Conservation (phyloP, 2,797 vertebrate species). For the Sebastes nivosus region DNA sequence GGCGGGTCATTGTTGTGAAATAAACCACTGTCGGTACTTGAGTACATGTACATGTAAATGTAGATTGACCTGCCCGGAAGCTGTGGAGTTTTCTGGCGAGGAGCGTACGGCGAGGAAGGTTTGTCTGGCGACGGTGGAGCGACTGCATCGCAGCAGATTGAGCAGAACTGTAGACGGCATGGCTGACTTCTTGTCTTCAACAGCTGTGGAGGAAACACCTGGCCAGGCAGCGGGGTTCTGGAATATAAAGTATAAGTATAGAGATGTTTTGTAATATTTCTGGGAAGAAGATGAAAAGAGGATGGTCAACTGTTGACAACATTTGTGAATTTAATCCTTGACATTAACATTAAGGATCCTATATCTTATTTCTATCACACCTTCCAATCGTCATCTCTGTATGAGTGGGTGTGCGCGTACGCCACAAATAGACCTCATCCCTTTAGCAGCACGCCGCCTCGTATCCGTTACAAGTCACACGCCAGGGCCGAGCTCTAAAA, state of each 20-base stretch:
- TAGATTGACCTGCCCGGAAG: conserved; percentile 17
- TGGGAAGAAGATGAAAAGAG: no score
- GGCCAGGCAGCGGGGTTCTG: background rate
- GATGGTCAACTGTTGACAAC: no score
- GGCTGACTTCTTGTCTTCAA: background rate
- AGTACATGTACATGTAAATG: no score
- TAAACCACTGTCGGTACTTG: no score
- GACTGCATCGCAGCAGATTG: conserved; percentile 40
- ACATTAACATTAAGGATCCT: no score
- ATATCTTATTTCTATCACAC: no score
- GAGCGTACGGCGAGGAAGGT: background rate
- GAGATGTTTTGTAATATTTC: no score
- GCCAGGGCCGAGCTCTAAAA: background rate
- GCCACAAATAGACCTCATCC: conserved; percentile 16
- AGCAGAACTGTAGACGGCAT: conserved; percentile 53
- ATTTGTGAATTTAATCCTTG: no score
- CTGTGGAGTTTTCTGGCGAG: background rate
- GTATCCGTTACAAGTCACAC: background rate
- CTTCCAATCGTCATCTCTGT: no score
- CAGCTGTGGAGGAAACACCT: conserved; percentile 26
- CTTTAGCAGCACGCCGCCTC: background rate
- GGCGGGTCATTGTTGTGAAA: no score
- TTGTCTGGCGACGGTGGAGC: background rate
- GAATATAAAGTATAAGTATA: background rate
- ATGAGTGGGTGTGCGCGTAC: background rate